Base-by-base conservation (phyloP, 2,797 vertebrate genomes). In the Vireo griseus region DNA sequence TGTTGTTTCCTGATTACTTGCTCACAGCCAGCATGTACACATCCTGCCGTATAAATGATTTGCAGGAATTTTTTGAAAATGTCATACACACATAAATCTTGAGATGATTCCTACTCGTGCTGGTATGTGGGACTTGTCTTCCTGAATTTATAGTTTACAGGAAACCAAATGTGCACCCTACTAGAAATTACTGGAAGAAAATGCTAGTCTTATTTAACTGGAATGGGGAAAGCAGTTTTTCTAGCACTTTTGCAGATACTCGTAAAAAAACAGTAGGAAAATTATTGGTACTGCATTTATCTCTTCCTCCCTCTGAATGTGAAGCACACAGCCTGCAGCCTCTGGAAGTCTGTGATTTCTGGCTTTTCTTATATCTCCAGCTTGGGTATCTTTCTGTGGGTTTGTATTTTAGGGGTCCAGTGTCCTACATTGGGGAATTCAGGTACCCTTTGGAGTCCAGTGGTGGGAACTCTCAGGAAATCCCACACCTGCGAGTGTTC, bases 121-220 rank as follows among this genome's bases (percentile, higher is more conserved):
- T 87, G 52, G 67, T 85, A 90, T 94, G 77, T 87, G 80, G 86
- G 39, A 16, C 63, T 85, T 66, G 37, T 89, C 77, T 69, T 71
- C 0, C 0, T 52, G 26, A 89, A 94, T 95, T 81, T 95, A 87
- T 47, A 47, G 75, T 76, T 93, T 91, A 82, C 83, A 80, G 88
- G 90, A 95, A 97, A 79, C 59, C 39, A 82, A 82, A 74, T 16
- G 20, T 71, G 45, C 18, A 40, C 20, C 26, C 71, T 67, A 37
- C 40, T 68, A 65, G 93, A 85, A 87, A 77, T 89, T 96, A 86
- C 92, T 82, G 93, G 92, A 95, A 95, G 68, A 79, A 88, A 91
- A 80, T 33, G 8, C 58, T 87, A 15, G 55, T 86, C 57, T 54
- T 62, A 11, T 45, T 93, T 93, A 89, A 88, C 71, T 67, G 92